Percentiles rank a stretch among this genome's conserved stretches.
Conservation (phyloP, 2,113 vertebrate species). For the Panthera tigris region DNA sequence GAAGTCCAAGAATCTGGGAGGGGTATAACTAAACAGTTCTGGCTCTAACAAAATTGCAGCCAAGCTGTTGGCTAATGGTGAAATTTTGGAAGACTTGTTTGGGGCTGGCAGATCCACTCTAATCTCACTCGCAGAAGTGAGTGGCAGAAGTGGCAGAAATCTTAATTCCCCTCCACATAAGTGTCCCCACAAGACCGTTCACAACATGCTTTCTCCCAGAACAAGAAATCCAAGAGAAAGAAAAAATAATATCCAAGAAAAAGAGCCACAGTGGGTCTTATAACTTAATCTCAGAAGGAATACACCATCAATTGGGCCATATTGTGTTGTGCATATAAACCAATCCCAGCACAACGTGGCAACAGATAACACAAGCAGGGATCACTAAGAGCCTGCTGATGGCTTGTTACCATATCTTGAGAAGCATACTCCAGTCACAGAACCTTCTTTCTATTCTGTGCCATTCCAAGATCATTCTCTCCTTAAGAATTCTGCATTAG, state of each 20-base stretch:
- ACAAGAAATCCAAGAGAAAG: not conserved
- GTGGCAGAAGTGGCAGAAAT: not conserved
- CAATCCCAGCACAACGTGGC: accelerated
- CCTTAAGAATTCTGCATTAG: not conserved
- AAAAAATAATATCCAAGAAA: not conserved
- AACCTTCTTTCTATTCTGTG: not conserved
- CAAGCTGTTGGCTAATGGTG: not conserved
- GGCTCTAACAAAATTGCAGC: not conserved
- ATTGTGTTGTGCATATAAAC: not conserved
- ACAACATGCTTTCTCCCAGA: not conserved
- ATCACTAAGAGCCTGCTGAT: not conserved
- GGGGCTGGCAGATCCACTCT: not conserved
- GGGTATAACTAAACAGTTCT: not conserved
- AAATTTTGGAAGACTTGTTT: not conserved
- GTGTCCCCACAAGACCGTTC: not conserved
- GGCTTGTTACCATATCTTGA: no score
- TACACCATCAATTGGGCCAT: not conserved
- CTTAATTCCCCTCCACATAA: not conserved
- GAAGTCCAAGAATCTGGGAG: not conserved
- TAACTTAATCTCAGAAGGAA: not conserved
- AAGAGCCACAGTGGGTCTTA: not conserved
- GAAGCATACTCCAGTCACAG: accelerated
- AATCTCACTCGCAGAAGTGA: not conserved
- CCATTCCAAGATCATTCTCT: not conserved
- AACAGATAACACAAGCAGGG: no score